A percentile compares a stretch with the other conserved stretches of the same genome.
Conservation (phyloP, 2,113 vertebrate species). For the Onychorhynchus coronatus region DNA sequence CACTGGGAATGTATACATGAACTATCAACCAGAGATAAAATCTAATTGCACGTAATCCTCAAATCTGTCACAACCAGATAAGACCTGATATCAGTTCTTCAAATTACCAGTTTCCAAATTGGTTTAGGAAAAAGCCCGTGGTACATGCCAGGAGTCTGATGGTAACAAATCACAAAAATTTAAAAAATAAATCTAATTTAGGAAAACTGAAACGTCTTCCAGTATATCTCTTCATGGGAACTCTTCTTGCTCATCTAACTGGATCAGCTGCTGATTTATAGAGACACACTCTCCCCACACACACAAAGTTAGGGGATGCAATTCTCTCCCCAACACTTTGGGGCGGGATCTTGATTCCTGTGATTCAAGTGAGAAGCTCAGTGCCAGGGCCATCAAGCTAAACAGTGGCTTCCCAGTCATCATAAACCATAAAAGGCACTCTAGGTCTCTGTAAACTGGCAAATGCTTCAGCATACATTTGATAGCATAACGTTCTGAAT, state of each 20-base stretch:
- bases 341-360: neutral
- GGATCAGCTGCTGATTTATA: neutral
- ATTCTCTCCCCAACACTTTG: neutral
- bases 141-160: neutral
- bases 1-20: neutral
- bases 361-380: neutral
- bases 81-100: neutral
- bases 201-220: neutral
- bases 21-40: neutral
- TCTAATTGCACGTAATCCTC: neutral
- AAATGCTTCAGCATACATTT: neutral
- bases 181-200: neutral
- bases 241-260: neutral
- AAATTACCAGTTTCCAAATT: neutral
- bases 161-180: neutral
- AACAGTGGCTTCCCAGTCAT: neutral
- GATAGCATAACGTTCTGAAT: neutral
- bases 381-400: neutral
- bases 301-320: accelerated
- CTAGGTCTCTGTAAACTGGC: neutral
- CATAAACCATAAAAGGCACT: neutral
- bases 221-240: neutral
- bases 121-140: neutral
- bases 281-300: neutral
- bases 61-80: neutral